A percentile compares a stretch with the other conserved stretches of the same genome.
Conservation (phyloP, 2,113 vertebrate genomes). For the Gallinago jamesoni region DNA sequence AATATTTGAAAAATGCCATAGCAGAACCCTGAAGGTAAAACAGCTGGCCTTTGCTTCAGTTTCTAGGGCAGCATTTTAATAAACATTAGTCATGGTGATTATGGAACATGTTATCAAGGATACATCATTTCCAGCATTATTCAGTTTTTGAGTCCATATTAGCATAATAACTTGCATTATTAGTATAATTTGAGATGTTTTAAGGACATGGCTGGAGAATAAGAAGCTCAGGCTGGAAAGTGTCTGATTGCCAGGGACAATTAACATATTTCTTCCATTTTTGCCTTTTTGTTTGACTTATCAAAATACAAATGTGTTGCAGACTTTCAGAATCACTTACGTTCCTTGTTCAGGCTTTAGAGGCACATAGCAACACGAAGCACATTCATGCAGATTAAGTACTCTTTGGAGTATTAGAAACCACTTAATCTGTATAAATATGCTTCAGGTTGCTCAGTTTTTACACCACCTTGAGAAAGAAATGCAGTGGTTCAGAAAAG, state of each 20-base stretch:
- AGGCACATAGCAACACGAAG: slow-evolving; percentile 10
- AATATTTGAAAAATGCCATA: slow-evolving; percentile 57
- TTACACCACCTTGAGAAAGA: slow-evolving; percentile 62
- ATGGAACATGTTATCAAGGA: slow-evolving; percentile 58
- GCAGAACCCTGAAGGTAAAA: slow-evolving; percentile 45
- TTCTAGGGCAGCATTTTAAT: slow-evolving; percentile 60
- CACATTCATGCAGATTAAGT: slow-evolving; percentile 63
- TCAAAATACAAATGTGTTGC: slow-evolving; percentile 31
- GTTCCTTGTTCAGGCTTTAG: slow-evolving; percentile 36
- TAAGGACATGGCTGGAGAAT: slow-evolving; percentile 49
- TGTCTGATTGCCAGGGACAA: slow-evolving; percentile 6
- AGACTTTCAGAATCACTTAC: slow-evolving; percentile 39
- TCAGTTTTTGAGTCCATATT: slow-evolving; percentile 28
- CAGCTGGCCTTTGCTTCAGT: slow-evolving; percentile 46
- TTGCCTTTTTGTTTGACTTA: slow-evolving; percentile 44
- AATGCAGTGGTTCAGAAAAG: slow-evolving; percentile 8
- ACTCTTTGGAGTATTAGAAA: slow-evolving; percentile 64
- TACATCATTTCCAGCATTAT: slow-evolving; percentile 52
- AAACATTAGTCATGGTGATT: slow-evolving; percentile 64
- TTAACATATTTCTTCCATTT: slow-evolving; percentile 48
- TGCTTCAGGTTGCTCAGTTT: slow-evolving; percentile 64
- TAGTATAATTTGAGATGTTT: slow-evolving; percentile 55
- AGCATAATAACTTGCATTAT: slow-evolving; percentile 48
- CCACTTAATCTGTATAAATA: slow-evolving; percentile 67
- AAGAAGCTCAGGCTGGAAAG: slow-evolving; percentile 12